phyloP scores from a whole-genome alignment of 2,113 vertebrate genomes.

The Columbina picui region DNA sequence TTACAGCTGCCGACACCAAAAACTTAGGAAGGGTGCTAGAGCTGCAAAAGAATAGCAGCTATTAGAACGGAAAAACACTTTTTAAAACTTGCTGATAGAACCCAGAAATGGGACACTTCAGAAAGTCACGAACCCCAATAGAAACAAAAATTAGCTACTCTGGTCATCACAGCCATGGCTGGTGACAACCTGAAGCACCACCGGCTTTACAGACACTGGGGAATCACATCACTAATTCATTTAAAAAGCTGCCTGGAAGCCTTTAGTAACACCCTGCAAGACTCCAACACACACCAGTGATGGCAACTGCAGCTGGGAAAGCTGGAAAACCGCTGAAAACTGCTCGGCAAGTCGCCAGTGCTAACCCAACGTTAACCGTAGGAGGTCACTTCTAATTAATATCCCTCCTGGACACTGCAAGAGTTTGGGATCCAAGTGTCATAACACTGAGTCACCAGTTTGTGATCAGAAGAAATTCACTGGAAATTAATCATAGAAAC shows the following conservation, averaged over 20 bases:
- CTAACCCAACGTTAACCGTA: neutral
- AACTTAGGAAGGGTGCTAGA: neutral
- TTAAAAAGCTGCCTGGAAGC: neutral
- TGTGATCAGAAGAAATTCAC: neutral
- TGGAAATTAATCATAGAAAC: neutral
- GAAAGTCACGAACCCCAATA: neutral
- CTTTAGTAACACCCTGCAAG: neutral
- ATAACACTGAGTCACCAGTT: neutral
- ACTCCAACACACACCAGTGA: neutral
- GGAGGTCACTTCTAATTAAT: neutral
- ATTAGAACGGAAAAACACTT: neutral
- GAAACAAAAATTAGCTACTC: neutral
- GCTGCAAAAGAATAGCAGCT: neutral
- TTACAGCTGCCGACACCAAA: neutral
- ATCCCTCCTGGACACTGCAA: neutral
- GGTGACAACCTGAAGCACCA: neutral
- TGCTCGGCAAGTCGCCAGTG: neutral
- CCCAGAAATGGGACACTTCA: neutral
- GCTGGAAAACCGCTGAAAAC: neutral
- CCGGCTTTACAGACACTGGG: neutral
- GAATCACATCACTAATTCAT: neutral
- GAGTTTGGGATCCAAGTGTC: neutral
- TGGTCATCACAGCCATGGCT: accelerated
- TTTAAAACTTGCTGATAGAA: neutral
- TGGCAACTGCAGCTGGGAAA: neutral